Conservation (phyloP, 2,797 vertebrate species). For the Sebastes nivosus region DNA sequence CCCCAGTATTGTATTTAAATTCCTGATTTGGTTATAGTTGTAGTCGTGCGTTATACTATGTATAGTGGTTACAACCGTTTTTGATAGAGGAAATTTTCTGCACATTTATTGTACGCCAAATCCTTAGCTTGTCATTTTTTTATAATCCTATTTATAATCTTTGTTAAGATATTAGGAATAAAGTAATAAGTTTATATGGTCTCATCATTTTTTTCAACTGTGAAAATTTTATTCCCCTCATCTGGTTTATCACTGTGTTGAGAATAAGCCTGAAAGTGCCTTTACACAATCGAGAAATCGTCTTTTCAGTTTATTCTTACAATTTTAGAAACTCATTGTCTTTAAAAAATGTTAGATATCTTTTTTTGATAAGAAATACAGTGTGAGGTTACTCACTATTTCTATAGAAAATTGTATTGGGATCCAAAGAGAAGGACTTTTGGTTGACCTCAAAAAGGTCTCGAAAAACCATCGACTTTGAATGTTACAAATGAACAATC, state of each 20-base stretch:
- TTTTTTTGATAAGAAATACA: background rate
- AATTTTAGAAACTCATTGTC: background rate
- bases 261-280: slow-evolving; percentile 74
- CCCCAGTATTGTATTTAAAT: slow-evolving; percentile 52
- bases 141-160: background rate
- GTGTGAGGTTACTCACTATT: background rate
- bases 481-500: too few relatives aligned
- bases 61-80: background rate
- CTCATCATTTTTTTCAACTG: slow-evolving; percentile 3
- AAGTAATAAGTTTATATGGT: background rate
- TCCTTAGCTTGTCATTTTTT: background rate
- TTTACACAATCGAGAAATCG: background rate
- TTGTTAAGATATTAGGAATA: background rate
- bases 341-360: background rate
- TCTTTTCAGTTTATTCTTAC: background rate
- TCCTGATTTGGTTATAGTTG: slow-evolving; percentile 41
- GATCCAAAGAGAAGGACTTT: background rate
- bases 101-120: background rate
- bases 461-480: background rate
- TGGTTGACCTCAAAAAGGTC: background rate
- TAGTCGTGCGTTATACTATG: slow-evolving; percentile 4
- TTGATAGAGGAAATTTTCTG: slow-evolving; percentile 38
- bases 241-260: slow-evolving; percentile 61
- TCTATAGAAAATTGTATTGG: background rate
- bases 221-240: slow-evolving; percentile 42